Conservation (phyloP, 35 echinoderm and acorn worm species). For the Nesometra sesokonis region DNA sequence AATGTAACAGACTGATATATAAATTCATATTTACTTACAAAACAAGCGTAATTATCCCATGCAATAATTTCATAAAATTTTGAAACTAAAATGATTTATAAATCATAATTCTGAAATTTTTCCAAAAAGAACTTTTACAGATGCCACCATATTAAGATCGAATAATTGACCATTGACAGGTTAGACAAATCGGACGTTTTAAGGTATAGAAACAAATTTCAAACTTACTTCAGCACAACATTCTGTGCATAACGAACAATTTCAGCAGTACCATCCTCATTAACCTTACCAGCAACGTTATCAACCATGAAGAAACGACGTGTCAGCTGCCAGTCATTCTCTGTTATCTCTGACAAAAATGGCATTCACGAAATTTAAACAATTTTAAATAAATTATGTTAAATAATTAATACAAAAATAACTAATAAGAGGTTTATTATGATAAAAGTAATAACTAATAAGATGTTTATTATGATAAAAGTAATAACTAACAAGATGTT, state of each 20-base stretch:
- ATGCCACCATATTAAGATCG: background rate
- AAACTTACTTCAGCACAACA: slow-evolving; percentile 63
- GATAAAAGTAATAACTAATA: too few species aligned
- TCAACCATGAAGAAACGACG: slow-evolving; percentile 82
- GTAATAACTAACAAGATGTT: too few species aligned
- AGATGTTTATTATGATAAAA: too few species aligned
- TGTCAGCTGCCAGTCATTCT: slow-evolving; percentile 51
- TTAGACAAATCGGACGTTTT: background rate
- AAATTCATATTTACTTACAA: too few species aligned
- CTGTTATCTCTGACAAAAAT: background rate
- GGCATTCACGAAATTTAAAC: background rate
- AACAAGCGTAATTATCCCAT: too few species aligned
- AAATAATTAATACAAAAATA: background rate
- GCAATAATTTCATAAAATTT: too few species aligned
- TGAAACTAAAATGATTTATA: too few species aligned
- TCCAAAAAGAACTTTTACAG: background rate
- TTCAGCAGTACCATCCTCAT: slow-evolving; percentile 25
- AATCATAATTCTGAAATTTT: too few species aligned
- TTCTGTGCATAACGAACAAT: slow-evolving; percentile 56
- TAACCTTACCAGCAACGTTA: slow-evolving; percentile 62
- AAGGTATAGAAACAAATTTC: background rate
- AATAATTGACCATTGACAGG: too few species aligned
- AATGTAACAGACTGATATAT: too few species aligned
- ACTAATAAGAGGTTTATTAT: too few species aligned
- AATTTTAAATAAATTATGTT: background rate